These are phyloP conservation scores for Drosophila affinis DNA, from an alignment of 2,888 invertebrate genomes.

Conservation along the genomic window DNA sequence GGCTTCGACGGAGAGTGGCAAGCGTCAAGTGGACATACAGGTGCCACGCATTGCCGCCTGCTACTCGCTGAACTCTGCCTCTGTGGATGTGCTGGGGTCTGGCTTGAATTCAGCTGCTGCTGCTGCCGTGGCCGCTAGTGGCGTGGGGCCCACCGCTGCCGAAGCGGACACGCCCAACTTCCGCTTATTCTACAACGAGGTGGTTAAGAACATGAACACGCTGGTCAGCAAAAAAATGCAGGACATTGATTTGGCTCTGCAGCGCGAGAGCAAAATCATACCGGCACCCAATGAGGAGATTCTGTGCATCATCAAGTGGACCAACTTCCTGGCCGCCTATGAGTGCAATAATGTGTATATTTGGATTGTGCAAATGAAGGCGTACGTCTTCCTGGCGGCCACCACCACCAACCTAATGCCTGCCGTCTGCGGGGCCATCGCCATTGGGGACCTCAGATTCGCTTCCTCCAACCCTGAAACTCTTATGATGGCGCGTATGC, in stretches of 20 bases:
- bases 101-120: constrained; percentile 14
- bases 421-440: constrained; percentile 75
- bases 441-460: constrained; percentile 77
- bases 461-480: constrained; percentile 49
- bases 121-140: constrained; percentile 6
- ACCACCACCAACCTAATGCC: constrained; percentile 82
- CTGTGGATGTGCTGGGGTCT: constrained; percentile 26
- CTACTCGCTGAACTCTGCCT: constrained; percentile 68
- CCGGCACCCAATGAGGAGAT: constrained; percentile 81
- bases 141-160: background rate
- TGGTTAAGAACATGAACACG: constrained; percentile 81
- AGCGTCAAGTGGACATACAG: constrained; percentile 49
- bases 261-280: constrained; percentile 80
- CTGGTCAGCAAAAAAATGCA: constrained; percentile 83
- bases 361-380: constrained; percentile 80
- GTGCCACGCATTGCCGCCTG: constrained; percentile 77
- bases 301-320: constrained; percentile 81
- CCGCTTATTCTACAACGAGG: constrained; percentile 71
- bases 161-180: constrained; percentile 36
- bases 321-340: constrained; percentile 81
- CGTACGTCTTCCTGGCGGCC: constrained; percentile 73
- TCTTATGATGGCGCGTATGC: constrained; percentile 75
- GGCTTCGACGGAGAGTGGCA: background rate
- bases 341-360: constrained; percentile 75
- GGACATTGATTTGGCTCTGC: constrained; percentile 81